These are phyloP conservation scores for Hoplodrina blanda DNA, from an alignment of 2,888 invertebrate species.

Conservation along the genomic window DNA sequence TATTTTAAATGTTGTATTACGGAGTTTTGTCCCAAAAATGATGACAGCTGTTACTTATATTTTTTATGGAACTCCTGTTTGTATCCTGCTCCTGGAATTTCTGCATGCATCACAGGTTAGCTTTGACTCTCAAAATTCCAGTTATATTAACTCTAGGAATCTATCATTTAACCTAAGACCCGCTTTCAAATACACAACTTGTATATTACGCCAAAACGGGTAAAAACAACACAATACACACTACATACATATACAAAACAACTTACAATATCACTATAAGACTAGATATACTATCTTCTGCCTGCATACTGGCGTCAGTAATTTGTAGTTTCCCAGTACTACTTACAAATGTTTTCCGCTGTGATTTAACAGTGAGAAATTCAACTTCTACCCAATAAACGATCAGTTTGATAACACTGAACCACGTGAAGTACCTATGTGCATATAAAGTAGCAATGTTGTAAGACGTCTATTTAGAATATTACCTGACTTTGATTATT, in stretches of 20 bases:
- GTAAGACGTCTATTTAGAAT: constrained; percentile 11
- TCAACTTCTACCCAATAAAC: constrained; percentile 35
- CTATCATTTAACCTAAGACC: too few species aligned
- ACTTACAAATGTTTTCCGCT: constrained; percentile 34
- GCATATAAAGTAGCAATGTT: constrained; percentile 26
- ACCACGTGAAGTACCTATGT: constrained; percentile 38
- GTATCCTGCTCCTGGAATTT: too few species aligned
- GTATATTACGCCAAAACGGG: constrained; percentile 6
- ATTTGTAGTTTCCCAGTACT: constrained; percentile 47
- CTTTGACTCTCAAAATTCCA: too few species aligned
- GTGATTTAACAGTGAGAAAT: constrained; percentile 29
- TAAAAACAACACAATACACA: too few species aligned
- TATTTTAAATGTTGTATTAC: constrained; percentile 27
- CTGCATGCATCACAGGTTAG: too few species aligned
- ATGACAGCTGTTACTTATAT: too few species aligned
- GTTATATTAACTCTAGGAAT: too few species aligned
- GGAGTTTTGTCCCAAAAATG: neutral
- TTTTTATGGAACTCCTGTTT: too few species aligned
- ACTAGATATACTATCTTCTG: constrained; percentile 17
- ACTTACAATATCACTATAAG: neutral
- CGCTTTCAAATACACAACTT: neutral
- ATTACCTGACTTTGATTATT: constrained; percentile 5
- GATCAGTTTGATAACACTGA: constrained; percentile 33
- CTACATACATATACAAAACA: too few species aligned
- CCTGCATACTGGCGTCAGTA: constrained; percentile 25